These are phyloP conservation scores for Hemaris fuciformis DNA, from an alignment of 2,888 invertebrate genomes.

Conservation along the genomic window DNA sequence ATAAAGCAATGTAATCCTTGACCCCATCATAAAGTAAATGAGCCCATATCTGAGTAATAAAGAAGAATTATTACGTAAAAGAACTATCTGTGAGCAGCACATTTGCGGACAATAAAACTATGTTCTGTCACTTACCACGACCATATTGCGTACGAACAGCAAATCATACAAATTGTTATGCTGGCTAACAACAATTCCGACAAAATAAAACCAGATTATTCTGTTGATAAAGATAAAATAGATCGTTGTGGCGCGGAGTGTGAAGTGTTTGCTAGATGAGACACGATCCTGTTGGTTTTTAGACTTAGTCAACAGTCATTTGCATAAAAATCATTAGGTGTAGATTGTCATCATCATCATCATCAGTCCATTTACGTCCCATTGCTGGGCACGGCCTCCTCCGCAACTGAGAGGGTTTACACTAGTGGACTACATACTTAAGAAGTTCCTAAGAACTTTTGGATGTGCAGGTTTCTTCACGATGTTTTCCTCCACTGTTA, in stretches of 20 bases:
- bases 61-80: conserved; percentile 7
- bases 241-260: conserved; percentile 25
- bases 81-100: neutral
- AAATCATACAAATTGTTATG: conserved; percentile 56
- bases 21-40: conserved; percentile 18
- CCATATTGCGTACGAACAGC: conserved; percentile 30
- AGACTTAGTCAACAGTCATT: too few species aligned
- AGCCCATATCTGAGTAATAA: conserved; percentile 26
- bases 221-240: conserved; percentile 64
- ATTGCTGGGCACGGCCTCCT: too few species aligned
- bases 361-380: too few species aligned
- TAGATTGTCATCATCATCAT: too few species aligned
- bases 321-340: too few species aligned
- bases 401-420: too few species aligned
- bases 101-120: conserved; percentile 20
- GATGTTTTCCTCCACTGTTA: too few species aligned
- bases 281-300: neutral
- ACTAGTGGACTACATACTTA: too few species aligned
- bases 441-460: too few species aligned
- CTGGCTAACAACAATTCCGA: conserved; percentile 33
- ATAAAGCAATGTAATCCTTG: neutral
- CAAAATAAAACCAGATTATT: conserved; percentile 65
- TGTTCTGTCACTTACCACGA: conserved; percentile 35
- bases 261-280: conserved; percentile 36
- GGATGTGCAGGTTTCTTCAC: too few species aligned